Conservation (phyloP, 2,888 invertebrate genomes). For the Augochlorella aurata region DNA sequence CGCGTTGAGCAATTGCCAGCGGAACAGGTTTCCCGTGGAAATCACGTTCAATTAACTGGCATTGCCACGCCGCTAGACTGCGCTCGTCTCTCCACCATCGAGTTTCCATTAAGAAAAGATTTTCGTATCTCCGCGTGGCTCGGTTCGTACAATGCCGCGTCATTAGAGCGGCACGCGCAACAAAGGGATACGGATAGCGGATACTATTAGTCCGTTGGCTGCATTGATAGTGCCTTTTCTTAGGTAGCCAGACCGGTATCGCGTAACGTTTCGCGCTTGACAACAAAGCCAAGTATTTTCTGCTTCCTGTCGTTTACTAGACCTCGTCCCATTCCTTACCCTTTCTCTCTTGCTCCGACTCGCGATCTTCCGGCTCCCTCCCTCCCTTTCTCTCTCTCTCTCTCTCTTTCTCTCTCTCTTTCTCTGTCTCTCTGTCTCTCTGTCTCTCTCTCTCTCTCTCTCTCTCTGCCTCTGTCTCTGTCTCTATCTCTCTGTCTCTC, state of each 20-base stretch:
- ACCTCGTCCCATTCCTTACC: background rate
- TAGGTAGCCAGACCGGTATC: conserved; percentile 59
- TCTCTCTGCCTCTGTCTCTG: background rate
- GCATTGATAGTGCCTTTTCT: conserved; percentile 62
- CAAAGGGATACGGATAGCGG: conserved; percentile 61
- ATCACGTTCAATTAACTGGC: conserved; percentile 32
- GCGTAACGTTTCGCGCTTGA: conserved; percentile 53
- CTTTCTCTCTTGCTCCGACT: background rate
- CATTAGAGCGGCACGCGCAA: conserved; percentile 61
- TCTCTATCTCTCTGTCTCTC: background rate
- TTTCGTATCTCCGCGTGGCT: conserved; percentile 46
- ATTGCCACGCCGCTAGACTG: background rate
- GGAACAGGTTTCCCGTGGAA: background rate
- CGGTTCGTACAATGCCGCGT: conserved; percentile 58
- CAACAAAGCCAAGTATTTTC: conserved; percentile 66
- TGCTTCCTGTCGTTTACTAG: conserved; percentile 43
- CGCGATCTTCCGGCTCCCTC: too few relatives aligned
- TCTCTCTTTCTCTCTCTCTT: too few relatives aligned
- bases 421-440: too few relatives aligned
- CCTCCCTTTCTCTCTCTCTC: too few relatives aligned
- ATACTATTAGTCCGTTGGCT: conserved; percentile 60
- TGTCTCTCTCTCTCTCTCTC: background rate
- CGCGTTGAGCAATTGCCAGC: background rate
- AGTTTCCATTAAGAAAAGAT: conserved; percentile 65
- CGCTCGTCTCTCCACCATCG: conserved; percentile 40